A percentile compares a stretch with the other conserved stretches of the same genome.
These are phyloP conservation scores for Pantala flavescens DNA, from an alignment of 1,140 invertebrate genomes.

Conservation along the genomic window DNA sequence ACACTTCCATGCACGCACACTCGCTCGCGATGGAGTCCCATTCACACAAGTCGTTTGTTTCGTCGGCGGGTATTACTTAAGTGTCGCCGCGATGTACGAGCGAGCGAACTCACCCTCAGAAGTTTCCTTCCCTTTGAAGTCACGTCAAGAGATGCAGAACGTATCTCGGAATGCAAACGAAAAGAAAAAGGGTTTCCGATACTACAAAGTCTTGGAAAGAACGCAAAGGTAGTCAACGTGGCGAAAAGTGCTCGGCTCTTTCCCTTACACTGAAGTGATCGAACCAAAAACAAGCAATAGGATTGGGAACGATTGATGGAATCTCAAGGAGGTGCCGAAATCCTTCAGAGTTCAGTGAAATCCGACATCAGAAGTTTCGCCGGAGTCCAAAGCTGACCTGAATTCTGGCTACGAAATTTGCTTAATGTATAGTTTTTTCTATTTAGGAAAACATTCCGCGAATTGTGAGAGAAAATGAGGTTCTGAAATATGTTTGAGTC, in stretches of 20 bases:
- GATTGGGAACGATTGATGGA: not conserved
- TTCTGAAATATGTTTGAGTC: no score
- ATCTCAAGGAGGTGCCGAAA: not conserved
- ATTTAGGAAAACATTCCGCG: no score
- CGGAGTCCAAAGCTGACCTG: not conserved
- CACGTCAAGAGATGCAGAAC: not conserved
- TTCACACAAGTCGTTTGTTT: not conserved
- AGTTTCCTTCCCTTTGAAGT: not conserved
- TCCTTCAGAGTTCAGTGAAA: not conserved
- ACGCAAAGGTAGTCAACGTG: not conserved
- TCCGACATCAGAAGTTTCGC: not conserved
- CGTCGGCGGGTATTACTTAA: constrained; percentile 3
- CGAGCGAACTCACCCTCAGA: not conserved
- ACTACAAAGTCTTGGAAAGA: not conserved
- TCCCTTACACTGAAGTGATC: not conserved
- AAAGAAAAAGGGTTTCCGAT: not conserved
- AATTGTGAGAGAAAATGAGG: no score
- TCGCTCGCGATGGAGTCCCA: not conserved
- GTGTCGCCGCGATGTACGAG: not conserved
- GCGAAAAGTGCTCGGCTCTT: not conserved
- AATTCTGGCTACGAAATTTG: not conserved
- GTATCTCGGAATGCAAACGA: not conserved
- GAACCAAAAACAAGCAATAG: not conserved
- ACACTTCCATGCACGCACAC: constrained; percentile 8
- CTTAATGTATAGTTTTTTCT: not conserved